These are phyloP conservation scores for Antheraea mylitta DNA, from an alignment of 1,140 invertebrate genomes.

Conservation along the genomic window DNA sequence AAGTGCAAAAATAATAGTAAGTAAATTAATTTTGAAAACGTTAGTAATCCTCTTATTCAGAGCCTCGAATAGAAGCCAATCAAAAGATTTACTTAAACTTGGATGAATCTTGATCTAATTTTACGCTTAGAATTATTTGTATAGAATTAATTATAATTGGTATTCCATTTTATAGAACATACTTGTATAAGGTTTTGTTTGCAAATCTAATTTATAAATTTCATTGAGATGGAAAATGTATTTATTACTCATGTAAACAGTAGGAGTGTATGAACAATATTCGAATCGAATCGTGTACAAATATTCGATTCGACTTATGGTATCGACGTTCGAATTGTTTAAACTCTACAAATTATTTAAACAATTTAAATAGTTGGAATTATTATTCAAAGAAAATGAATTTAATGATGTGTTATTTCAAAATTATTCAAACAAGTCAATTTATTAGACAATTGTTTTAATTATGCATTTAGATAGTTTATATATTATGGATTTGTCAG, in stretches of 20 bases:
- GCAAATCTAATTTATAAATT: neutral
- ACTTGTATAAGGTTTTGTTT: neutral
- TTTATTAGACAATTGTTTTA: too few species aligned
- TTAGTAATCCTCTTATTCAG: neutral
- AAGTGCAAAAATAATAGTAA: neutral
- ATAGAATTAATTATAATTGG: constrained; percentile 40
- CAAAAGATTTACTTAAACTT: constrained; percentile 27
- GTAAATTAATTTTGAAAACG: constrained; percentile 11
- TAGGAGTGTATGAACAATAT: too few species aligned
- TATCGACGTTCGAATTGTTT: too few species aligned
- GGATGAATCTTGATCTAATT: constrained; percentile 38
- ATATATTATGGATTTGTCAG: too few species aligned
- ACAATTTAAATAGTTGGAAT: too few species aligned
- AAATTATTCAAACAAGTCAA: too few species aligned
- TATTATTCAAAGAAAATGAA: too few species aligned
- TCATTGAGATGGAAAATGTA: neutral
- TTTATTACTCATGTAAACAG: neutral
- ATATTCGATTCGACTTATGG: too few species aligned
- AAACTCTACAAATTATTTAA: too few species aligned
- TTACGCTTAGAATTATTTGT: constrained; percentile 29
- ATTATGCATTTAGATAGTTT: too few species aligned
- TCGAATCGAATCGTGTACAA: too few species aligned
- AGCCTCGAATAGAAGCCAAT: constrained; percentile 31
- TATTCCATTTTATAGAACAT: constrained; percentile 39
- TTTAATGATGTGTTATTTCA: too few species aligned